Evolutionary conservation across 2,797 vertebrate genomes (phyloP), one percentile per base, ranked within the genome.

Genomic region (Pseudochaenichthys georgianus): DNA sequence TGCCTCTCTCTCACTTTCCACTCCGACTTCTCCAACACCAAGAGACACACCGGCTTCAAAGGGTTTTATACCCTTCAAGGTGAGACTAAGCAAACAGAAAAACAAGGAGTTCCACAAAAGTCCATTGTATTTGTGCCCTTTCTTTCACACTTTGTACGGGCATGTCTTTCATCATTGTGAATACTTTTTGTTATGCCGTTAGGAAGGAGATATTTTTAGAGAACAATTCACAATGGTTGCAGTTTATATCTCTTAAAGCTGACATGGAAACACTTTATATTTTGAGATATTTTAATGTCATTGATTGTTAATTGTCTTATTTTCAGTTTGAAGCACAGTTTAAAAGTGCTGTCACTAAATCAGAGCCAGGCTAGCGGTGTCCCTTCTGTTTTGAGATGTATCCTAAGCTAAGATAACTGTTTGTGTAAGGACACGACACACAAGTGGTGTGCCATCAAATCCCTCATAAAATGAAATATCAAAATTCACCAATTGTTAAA

Each of bases 21-120:
- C 17, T 95, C 97, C 0, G 97, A 99, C 88, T 99, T 94, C 90
- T 98, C 98, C 71, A 98, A 99, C 41, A 93, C 92, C 51, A 87
- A 94, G 68, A 95, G 89, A 58, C 96, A 96, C 87, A 96, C 95
- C 0, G 98, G 97, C 28, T 99, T 98, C 87, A 94, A 94, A 55
- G 96, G 95, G 1, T 97, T 98, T 85, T 99, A 98, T 5, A 78
- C 86, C 1, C 90, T 94, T 15, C 82, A 94, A 66, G 98, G 98
- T 98, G 93, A 93, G 94, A 65, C 3, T 2, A 0, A 51, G 2
- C 6, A 38, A 75, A 3, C 2, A 58, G 11, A 28, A 34, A 58
- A 61, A 53, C 1, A 41, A 17, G 12, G 11, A 38, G 15, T 58
- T 48, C 8, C 28, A 1, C 28, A 5, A 28, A 17, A 60, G 9